Evolutionary conservation across 2,888 invertebrate genomes (phyloP), one percentile per base, ranked within the genome.

Genomic region (Oegoconia quadripuncta): DNA sequence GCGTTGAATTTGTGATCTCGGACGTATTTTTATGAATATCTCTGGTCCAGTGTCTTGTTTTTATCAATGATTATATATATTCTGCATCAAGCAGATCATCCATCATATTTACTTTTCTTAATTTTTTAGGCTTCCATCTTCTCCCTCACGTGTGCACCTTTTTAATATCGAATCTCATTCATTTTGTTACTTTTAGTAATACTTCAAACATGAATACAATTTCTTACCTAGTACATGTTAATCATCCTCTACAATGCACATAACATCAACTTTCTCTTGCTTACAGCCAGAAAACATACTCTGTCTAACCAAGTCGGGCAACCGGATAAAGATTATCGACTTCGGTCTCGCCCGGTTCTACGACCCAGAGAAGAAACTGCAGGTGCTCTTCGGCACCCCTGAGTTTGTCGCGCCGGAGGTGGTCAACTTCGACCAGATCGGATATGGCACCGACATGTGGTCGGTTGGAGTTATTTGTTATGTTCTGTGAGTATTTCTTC

Each of bases 331-430:
- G 88, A 95, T 99, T 60, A 99, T 99, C 57, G 99, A 99, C 83
- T 99, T 99, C 74, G 99, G 99, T 6, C 86, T 99, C 50, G 99
- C 99, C 3, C 89, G 98, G 59, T 93, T 94, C 74, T 97, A 93
- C 70, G 96, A 97, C 74, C 96, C 97, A 0, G 92, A 93, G 65
- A 97, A 96, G 88, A 97, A 97, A 65, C 87, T 98, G 36, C 95
- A 96, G 79, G 97, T 98, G 3, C 86, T 98, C 36, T 98, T 98
- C 70, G 99, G 99, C 1, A 99, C 99, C 0, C 99, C 99, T 0
- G 99, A 99, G 86, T 99, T 99, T 73, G 98, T 98, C 34, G 98
- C 98, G 0, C 99, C 99, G 1, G 99, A 99, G 90, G 97, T 99
- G 16, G 97, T 99, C 26, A 99, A 98, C 88, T 99, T 98, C 78